Conservation (phyloP, 2,113 vertebrate genomes). For the Otis tarda region DNA sequence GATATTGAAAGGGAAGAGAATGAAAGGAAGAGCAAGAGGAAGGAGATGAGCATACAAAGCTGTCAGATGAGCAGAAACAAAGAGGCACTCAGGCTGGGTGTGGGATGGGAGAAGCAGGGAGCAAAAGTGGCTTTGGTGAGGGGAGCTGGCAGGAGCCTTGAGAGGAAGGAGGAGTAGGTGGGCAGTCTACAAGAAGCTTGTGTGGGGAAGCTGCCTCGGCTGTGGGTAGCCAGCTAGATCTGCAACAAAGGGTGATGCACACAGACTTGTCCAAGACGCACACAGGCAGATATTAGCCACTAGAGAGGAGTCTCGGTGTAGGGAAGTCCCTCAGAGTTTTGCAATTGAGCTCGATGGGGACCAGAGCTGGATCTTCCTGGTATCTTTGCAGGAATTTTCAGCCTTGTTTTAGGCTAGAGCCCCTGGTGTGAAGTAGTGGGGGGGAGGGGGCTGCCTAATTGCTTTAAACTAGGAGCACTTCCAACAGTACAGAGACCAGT, state of each 20-base stretch:
- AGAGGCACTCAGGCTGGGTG: background rate
- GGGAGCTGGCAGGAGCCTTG: background rate
- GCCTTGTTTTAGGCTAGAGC: background rate
- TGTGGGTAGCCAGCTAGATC: background rate
- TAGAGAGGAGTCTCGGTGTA: fast-evolving
- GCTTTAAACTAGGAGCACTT: background rate
- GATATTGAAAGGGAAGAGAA: background rate
- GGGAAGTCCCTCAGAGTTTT: background rate
- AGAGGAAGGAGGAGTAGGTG: background rate
- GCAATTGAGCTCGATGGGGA: background rate
- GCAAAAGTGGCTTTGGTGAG: background rate
- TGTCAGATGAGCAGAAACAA: background rate
- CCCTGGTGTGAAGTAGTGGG: too few species aligned
- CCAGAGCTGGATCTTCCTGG: background rate
- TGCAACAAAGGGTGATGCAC: background rate
- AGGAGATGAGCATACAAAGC: background rate
- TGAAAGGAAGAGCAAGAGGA: background rate
- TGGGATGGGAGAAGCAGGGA: background rate
- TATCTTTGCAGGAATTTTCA: background rate
- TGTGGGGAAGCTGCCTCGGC: background rate
- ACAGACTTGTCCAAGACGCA: background rate
- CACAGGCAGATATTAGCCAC: background rate
- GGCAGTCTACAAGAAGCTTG: background rate
- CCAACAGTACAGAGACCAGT: background rate
- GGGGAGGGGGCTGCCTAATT: background rate